These are phyloP conservation scores for Centropyge bicolor DNA, from an alignment of 2,797 vertebrate species.

Conservation along the genomic window DNA sequence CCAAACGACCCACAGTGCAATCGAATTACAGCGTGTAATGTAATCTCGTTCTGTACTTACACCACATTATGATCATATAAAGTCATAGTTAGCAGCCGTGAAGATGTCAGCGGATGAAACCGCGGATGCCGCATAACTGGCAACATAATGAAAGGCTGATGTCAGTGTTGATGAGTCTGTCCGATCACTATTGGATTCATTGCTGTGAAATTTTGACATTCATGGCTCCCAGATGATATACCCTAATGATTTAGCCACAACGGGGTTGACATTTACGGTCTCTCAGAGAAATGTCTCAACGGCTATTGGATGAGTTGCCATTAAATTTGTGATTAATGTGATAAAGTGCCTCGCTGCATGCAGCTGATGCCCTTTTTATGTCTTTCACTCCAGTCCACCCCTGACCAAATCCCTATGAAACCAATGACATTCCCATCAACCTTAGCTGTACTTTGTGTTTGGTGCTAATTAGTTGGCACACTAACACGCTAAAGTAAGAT, in stretches of 20 bases:
- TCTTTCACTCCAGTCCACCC: neutral
- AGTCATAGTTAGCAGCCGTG: conserved; percentile 46
- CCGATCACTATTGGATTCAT: neutral
- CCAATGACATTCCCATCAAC: neutral
- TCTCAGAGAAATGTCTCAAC: too few species aligned
- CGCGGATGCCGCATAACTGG: neutral
- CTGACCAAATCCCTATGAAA: neutral
- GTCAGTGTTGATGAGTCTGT: neutral
- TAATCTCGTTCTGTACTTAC: conserved; percentile 49
- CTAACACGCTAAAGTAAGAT: neutral
- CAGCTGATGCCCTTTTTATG: neutral
- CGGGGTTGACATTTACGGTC: too few species aligned
- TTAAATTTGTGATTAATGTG: neutral
- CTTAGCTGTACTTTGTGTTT: neutral
- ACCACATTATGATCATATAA: conserved; percentile 48
- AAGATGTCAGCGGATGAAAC: conserved; percentile 19
- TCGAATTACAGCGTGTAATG: conserved; percentile 59
- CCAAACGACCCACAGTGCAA: conserved; percentile 50
- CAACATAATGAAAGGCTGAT: neutral
- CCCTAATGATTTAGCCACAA: too few species aligned
- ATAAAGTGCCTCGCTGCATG: neutral
- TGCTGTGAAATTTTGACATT: neutral
- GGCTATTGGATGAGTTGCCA: neutral
- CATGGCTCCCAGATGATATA: too few species aligned
- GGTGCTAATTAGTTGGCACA: neutral